Percentiles rank a stretch among this genome's conserved stretches.
Evolutionary conservation across 2,113 vertebrate species (phyloP).

Genomic region (Xenopus borealis): DNA sequence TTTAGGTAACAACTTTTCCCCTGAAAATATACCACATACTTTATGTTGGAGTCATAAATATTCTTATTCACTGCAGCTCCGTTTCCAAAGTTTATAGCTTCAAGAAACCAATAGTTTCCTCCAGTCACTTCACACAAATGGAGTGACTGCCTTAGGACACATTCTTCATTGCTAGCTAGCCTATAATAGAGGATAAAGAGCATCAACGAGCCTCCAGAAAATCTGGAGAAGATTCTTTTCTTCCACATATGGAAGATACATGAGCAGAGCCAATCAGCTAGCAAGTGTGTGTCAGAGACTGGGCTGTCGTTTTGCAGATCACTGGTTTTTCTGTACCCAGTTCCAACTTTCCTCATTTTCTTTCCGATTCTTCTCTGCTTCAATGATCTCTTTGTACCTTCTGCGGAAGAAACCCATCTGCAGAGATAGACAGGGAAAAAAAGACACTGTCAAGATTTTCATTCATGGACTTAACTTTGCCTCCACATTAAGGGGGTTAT

Average conservation of each 20-base stretch:
- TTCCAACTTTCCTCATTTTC: conserved; percentile 96
- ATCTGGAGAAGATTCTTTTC: conserved; percentile 97
- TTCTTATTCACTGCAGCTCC: conserved; percentile 67
- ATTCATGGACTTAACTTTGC: too few species aligned
- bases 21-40: conserved; percentile 82
- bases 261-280: conserved; percentile 69
- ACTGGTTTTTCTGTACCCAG: conserved; percentile 94
- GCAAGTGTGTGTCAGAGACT: conserved; percentile 57
- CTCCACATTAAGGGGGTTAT: too few species aligned
- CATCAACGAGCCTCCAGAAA: conserved; percentile 88
- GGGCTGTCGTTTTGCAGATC: conserved; percentile 63
- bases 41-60: conserved; percentile 74
- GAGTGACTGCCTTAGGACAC: conserved; percentile 68
- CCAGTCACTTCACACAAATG: conserved; percentile 66
- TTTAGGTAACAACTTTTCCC: conserved; percentile 84
- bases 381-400: conserved; percentile 94
- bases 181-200: conserved; percentile 65
- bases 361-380: conserved; percentile 93
- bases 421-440: conserved; percentile 47
- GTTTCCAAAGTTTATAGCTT: conserved; percentile 64
- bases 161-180: conserved; percentile 59
- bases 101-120: conserved; percentile 62
- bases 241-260: conserved; percentile 99
- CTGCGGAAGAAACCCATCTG: conserved; percentile 98
- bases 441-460: background rate